phyloP scores from a whole-genome alignment of 2,888 invertebrate genomes.

The Eueremaeus valkanovi region DNA sequence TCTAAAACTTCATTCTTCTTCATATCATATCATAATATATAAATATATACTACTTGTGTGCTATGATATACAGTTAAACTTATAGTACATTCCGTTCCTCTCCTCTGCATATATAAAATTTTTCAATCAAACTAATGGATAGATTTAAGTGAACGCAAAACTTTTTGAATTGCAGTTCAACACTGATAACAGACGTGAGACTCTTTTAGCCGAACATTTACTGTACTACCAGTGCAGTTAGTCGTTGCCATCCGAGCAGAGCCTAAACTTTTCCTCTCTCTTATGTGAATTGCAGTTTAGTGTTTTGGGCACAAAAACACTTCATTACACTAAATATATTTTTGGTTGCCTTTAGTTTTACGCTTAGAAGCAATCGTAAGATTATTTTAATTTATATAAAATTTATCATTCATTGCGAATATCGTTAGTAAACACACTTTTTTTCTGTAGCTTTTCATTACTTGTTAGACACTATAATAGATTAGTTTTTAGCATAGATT shows the following conservation, averaged over 20 bases:
- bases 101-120: conserved; percentile 23
- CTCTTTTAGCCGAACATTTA: not conserved
- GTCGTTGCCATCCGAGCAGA: not conserved
- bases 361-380: too few species aligned
- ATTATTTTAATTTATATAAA: too few species aligned
- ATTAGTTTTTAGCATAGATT: too few species aligned
- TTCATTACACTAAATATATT: conserved; percentile 18
- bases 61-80: not conserved
- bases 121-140: conserved; percentile 35
- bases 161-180: conserved; percentile 12
- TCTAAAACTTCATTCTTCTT: conserved; percentile 4
- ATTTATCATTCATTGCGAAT: too few species aligned
- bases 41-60: not conserved
- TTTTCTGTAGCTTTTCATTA: too few species aligned
- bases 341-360: not conserved
- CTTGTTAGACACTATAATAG: too few species aligned
- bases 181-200: not conserved
- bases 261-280: not conserved
- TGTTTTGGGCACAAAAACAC: conserved; percentile 20
- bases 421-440: too few species aligned
- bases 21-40: not conserved
- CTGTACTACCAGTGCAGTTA: not conserved
- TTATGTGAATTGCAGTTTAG: conserved; percentile 18
- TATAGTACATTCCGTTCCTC: not conserved
- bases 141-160: not conserved